Percentiles rank a stretch among this genome's conserved stretches.
These are phyloP conservation scores for Sarcophaga caerulescens DNA, from an alignment of 2,888 invertebrate species.

Conservation along the genomic window DNA sequence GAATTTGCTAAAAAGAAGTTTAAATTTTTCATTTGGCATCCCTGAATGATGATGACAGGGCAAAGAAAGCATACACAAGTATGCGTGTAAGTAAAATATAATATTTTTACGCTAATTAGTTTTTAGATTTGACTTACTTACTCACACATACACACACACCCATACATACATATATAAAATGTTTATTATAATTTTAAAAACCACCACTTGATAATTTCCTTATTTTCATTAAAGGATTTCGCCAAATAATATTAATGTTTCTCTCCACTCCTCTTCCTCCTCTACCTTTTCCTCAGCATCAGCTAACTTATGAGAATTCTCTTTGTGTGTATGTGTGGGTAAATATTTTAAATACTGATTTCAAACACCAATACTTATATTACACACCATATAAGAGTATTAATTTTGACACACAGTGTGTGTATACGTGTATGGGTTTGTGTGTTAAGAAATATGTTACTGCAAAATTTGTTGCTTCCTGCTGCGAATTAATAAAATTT, in stretches of 20 bases:
- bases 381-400: neutral
- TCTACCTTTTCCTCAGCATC: neutral
- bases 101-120: constrained; percentile 80
- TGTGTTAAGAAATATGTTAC: constrained; percentile 1
- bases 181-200: constrained; percentile 58
- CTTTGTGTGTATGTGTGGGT: neutral
- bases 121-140: constrained; percentile 69
- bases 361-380: neutral
- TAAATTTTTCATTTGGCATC: neutral
- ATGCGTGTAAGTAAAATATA: constrained; percentile 58
- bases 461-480: constrained; percentile 67
- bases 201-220: constrained; percentile 66
- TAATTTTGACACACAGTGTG: neutral
- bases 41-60: neutral
- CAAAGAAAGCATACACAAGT: neutral
- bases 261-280: neutral
- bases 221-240: constrained; percentile 58
- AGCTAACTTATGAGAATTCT: neutral
- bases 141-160: neutral
- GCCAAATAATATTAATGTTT: constrained; percentile 55
- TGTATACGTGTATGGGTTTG: neutral
- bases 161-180: constrained; percentile 15
- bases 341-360: neutral
- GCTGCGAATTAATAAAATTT: constrained; percentile 77
- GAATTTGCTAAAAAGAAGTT: no score